phyloP scores from a whole-genome alignment of 2,888 invertebrate species.

The Drosophila meridiana region DNA sequence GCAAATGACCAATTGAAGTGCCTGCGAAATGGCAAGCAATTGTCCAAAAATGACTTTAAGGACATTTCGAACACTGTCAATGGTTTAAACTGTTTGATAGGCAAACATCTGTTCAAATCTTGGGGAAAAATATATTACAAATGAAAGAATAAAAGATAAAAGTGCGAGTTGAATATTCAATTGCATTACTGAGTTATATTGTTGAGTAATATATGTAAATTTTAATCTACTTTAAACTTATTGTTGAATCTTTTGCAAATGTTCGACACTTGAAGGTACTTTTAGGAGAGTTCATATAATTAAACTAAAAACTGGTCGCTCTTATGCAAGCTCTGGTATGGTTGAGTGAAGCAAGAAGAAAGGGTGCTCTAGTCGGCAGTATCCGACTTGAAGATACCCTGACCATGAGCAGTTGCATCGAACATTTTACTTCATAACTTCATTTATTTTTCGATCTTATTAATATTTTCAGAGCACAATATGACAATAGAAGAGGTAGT shows the following conservation, averaged over 20 bases:
- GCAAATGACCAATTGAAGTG: constrained; percentile 17
- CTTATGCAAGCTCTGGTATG: background rate
- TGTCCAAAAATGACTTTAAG: constrained; percentile 10
- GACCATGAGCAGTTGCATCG: background rate
- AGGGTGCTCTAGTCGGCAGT: background rate
- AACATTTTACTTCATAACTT: background rate
- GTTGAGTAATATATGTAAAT: background rate
- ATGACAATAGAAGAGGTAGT: no score
- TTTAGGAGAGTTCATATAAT: no score
- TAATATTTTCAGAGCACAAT: no score
- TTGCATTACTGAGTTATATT: background rate
- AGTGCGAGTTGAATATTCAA: constrained; percentile 11
- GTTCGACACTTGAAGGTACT: background rate
- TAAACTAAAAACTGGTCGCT: background rate
- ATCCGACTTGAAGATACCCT: background rate
- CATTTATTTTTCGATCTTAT: background rate
- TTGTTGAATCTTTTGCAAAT: background rate
- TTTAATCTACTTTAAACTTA: background rate
- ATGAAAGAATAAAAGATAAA: background rate
- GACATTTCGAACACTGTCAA: background rate
- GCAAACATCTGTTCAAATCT: constrained; percentile 10
- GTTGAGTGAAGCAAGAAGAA: background rate
- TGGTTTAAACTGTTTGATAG: constrained; percentile 13
- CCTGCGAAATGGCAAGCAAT: constrained; percentile 24
- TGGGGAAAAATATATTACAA: background rate